Percentiles rank a stretch among this genome's conserved stretches.
phyloP scores from a whole-genome alignment of 2,113 vertebrate species.

The Bothrops jararaca region DNA sequence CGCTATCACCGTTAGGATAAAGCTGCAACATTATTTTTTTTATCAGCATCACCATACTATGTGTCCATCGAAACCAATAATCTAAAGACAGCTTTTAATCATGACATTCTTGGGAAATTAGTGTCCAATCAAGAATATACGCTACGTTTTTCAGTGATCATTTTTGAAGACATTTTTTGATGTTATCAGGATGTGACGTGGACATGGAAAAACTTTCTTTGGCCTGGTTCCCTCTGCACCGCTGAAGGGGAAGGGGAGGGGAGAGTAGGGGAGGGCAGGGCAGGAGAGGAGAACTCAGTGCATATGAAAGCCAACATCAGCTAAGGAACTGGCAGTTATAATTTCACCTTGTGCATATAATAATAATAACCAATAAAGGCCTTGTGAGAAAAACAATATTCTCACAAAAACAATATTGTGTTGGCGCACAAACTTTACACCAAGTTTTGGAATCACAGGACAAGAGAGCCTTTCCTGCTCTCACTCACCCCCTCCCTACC shows the following conservation, averaged over 20 bases:
- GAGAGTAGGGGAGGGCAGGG: too few species aligned
- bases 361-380: background rate
- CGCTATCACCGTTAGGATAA: background rate
- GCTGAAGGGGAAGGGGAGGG: background rate
- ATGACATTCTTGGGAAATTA: background rate
- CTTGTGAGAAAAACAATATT: background rate
- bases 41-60: background rate
- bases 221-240: background rate
- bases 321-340: background rate
- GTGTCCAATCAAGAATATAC: background rate
- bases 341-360: background rate
- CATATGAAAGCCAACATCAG: background rate
- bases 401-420: too few species aligned
- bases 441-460: background rate
- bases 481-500: too few species aligned
- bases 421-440: background rate
- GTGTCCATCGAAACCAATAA: background rate
- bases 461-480: background rate
- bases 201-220: background rate
- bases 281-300: background rate
- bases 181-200: background rate
- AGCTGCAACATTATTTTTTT: background rate
- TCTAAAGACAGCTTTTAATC: background rate
- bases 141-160: background rate
- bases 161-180: background rate